These are phyloP conservation scores for Hedya salicella DNA, from an alignment of 2,888 invertebrate species.

Conservation along the genomic window DNA sequence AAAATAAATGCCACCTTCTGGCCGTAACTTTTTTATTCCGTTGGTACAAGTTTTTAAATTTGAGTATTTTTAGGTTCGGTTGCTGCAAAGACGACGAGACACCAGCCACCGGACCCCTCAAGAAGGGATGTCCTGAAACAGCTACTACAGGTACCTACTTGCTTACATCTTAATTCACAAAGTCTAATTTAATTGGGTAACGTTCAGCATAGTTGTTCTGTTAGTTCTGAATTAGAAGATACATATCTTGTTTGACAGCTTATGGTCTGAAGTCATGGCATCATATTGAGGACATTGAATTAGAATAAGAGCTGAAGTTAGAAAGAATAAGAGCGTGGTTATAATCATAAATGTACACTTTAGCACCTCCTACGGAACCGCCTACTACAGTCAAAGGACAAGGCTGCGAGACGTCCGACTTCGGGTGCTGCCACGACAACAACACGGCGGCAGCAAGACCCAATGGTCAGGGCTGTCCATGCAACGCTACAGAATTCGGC, in stretches of 20 bases:
- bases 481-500: constrained; percentile 86
- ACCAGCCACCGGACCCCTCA: constrained; percentile 86
- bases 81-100: constrained; percentile 90
- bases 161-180: too few species aligned
- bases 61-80: constrained; percentile 81
- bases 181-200: too few species aligned
- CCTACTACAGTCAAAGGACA: constrained; percentile 50
- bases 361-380: constrained; percentile 10
- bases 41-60: too few species aligned
- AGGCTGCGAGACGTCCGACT: constrained; percentile 82
- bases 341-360: not conserved
- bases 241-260: too few species aligned
- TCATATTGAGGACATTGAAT: too few species aligned
- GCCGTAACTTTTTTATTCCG: too few species aligned
- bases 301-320: too few species aligned
- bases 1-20: too few species aligned
- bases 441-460: constrained; percentile 86
- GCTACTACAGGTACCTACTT: constrained; percentile 49
- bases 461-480: constrained; percentile 87
- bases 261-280: too few species aligned
- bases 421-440: constrained; percentile 92
- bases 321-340: not conserved
- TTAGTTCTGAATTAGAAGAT: too few species aligned
- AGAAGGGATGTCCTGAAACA: constrained; percentile 79
- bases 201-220: too few species aligned